Base-by-base conservation (phyloP, 2,888 invertebrate genomes). In the Hyppa rectilinea region DNA sequence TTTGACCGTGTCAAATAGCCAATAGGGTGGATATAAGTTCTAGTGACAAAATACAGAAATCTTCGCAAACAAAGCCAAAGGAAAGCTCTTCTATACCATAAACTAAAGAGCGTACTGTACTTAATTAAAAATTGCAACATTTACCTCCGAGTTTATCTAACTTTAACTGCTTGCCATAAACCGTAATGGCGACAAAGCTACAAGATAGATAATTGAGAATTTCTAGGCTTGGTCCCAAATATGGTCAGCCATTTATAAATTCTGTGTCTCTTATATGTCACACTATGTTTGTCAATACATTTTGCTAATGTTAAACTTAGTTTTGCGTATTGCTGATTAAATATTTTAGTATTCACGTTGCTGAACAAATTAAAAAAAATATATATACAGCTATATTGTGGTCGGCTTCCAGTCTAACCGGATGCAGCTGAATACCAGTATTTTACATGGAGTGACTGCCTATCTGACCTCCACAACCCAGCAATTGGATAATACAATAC, bases 111-210 rank as follows among this genome's bases (percentile, higher is more conserved):
- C 17, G 5, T 3, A 17, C 14, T 2, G 10, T 2, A 38, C 12
- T 45, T 52, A 3, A 34, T 49, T 40, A 14, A 38, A 43, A 12
- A 50, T 74, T 77, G 29, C 75, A 34, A 20, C 58, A 77, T 9
- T 6, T 12, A 7, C 14, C 26, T 4, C 7, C 12, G 5, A 55
- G 23, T 52, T 50, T 53, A 36, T 38, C n/a, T 29, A 31, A 40
- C 17, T 61, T 72, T 75, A 31, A 75, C 36, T 36, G 17, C 52
- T 5, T n/a, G 43, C 59, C 61, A 52, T 69, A 53, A 76, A 67
- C 7, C 9, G 6, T 12, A 12, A 71, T 29, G 14, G 23, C 20
- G 43, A 45, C 50, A 26, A 38, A 31, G 10, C 17, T 34, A 2
- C 0, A 7, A 29, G 43, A 56, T 56, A 14, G 34, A 34, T 68